Percentiles rank a stretch among this genome's conserved stretches.
Conservation (phyloP, 2,113 vertebrate species). For the Egretta garzetta region DNA sequence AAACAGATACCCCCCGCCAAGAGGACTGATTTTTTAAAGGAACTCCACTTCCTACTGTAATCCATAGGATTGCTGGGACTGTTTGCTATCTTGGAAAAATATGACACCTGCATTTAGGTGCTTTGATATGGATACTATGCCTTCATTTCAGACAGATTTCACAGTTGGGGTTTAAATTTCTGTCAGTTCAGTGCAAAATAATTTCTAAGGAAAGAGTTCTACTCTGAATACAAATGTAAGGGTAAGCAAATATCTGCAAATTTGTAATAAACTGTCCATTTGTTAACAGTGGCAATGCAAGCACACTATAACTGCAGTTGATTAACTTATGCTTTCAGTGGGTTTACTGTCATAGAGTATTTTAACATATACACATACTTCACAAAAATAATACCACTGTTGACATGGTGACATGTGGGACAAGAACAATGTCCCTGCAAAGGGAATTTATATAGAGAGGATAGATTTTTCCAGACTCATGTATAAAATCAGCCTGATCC, state of each 20-base stretch:
- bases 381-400: not conserved
- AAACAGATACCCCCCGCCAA: accelerated
- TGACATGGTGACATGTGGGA: not conserved
- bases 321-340: not conserved
- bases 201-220: not conserved
- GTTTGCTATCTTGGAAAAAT: not conserved
- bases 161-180: not conserved
- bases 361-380: not conserved
- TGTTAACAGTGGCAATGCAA: conserved; percentile 11
- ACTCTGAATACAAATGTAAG: conserved; percentile 24
- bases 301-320: not conserved
- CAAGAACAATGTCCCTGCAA: not conserved
- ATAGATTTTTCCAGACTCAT: not conserved
- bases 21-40: not conserved
- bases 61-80: not conserved
- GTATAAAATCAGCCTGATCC: not conserved
- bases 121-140: not conserved
- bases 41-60: not conserved
- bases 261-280: not conserved
- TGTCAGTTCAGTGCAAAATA: not conserved
- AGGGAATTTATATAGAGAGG: not conserved
- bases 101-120: not conserved
- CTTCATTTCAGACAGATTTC: not conserved
- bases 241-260: not conserved
- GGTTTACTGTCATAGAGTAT: not conserved